Conservation (phyloP, 37 sponge, comb jelly and placozoan species). For the Cliona cf. orientalis region DNA sequence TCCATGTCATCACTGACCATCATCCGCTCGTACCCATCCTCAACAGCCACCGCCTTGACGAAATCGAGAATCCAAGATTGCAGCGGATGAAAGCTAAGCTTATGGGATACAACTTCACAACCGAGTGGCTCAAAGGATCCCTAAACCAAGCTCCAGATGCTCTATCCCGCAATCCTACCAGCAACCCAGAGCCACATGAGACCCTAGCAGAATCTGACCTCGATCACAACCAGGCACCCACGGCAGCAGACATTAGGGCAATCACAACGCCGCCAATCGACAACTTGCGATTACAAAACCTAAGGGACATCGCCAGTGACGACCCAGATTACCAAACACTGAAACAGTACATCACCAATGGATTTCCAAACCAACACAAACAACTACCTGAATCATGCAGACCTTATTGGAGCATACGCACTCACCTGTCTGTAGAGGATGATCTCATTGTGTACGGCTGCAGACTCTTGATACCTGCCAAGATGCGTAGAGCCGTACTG, state of each 20-base stretch:
- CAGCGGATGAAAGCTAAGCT: slow-evolving; percentile 27
- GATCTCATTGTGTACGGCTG: no score
- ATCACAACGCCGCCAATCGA: no score
- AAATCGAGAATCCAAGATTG: slow-evolving; percentile 39
- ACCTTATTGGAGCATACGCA: slow-evolving; percentile 15
- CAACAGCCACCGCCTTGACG: no score
- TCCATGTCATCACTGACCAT: slow-evolving; percentile 28
- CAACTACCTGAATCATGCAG: neutral
- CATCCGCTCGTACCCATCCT: slow-evolving; percentile 41
- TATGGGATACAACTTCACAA: no score
- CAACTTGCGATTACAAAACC: slow-evolving; percentile 9
- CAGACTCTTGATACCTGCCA: slow-evolving; percentile 5
- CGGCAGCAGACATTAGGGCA: slow-evolving; percentile 25
- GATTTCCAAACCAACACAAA: slow-evolving; percentile 19
- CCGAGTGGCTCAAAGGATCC: slow-evolving; percentile 28
- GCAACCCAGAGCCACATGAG: slow-evolving; percentile 10
- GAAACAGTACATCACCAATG: neutral
- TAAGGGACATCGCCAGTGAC: neutral
- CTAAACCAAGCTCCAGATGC: slow-evolving; percentile 31
- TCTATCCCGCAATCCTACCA: neutral
- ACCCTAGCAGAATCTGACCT: slow-evolving; percentile 6
- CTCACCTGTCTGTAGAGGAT: slow-evolving; percentile 7
- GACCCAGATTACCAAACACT: slow-evolving; percentile 32
- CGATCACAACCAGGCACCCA: neutral
- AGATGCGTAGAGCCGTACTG: neutral